These are phyloP conservation scores for Ophioninae sp. DNA, from an alignment of 2,888 invertebrate genomes.

Conservation along the genomic window DNA sequence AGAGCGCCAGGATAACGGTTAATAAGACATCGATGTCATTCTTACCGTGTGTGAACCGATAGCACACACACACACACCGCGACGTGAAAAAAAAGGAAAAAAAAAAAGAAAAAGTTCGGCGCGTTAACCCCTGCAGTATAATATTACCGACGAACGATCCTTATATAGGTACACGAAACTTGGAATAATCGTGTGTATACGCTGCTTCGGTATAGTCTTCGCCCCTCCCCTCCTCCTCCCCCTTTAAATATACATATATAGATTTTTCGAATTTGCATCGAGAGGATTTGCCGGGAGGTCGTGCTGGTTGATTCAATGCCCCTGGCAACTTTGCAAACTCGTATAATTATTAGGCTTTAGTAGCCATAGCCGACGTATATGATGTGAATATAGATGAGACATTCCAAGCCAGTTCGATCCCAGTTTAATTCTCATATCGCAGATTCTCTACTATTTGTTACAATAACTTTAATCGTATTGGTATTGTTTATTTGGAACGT, in stretches of 20 bases:
- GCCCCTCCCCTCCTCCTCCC: not conserved
- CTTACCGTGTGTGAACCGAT: conserved; percentile 26
- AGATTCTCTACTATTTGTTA: conserved; percentile 3
- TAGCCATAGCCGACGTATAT: conserved; percentile 24
- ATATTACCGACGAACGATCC: conserved; percentile 17
- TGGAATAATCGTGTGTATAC: conserved; percentile 30
- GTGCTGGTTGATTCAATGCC: conserved; percentile 62
- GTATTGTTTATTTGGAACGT: not conserved
- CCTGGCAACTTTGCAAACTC: conserved; percentile 69
- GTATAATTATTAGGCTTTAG: conserved; percentile 72
- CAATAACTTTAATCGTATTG: conserved; percentile 4
- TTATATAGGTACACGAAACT: conserved; percentile 25
- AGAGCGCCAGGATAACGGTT: conserved; percentile 40
- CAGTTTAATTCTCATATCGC: conserved; percentile 20
- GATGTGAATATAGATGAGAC: conserved; percentile 26
- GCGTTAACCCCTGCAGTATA: conserved; percentile 51
- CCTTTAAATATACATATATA: conserved; percentile 26
- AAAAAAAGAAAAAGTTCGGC: conserved; percentile 22
- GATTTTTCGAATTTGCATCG: conserved; percentile 73
- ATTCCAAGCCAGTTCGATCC: conserved; percentile 16
- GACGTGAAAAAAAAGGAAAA: conserved; percentile 3
- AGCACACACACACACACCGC: conserved; percentile 13
- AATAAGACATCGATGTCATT: conserved; percentile 38
- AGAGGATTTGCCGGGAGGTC: conserved; percentile 70
- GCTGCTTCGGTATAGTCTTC: not conserved